These are phyloP conservation scores for Latrodectus elegans DNA, from an alignment of 2,888 invertebrate genomes.

Conservation along the genomic window DNA sequence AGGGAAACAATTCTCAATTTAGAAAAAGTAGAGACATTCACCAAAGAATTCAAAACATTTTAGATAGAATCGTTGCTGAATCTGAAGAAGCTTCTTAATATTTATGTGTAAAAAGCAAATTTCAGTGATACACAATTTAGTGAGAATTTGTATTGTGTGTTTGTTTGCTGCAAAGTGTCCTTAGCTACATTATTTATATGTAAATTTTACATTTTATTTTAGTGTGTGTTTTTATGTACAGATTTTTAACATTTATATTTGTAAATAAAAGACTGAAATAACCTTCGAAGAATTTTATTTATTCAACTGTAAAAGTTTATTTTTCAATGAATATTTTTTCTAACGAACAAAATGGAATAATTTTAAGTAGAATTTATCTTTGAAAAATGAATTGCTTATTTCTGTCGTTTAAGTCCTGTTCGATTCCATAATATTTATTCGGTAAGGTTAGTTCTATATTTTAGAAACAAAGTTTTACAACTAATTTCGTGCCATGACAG, in stretches of 20 bases:
- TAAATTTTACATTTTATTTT: conserved; percentile 30
- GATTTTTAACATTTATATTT: conserved; percentile 42
- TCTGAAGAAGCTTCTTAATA: conserved; percentile 60
- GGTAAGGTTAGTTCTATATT: too few species aligned
- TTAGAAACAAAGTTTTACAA: too few species aligned
- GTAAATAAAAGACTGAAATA: conserved; percentile 36
- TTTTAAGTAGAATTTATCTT: too few species aligned
- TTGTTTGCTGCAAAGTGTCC: conserved; percentile 43
- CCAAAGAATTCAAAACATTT: conserved; percentile 59
- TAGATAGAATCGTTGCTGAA: conserved; percentile 61
- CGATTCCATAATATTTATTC: too few species aligned
- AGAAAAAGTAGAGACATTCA: conserved; percentile 60
- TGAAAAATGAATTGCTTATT: too few species aligned
- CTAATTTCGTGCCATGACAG: too few species aligned
- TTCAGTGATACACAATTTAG: conserved; percentile 52
- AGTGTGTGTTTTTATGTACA: conserved; percentile 38
- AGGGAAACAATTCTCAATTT: conserved; percentile 10
- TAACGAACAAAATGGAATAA: too few species aligned
- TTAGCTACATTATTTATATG: conserved; percentile 55
- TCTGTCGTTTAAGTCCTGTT: too few species aligned
- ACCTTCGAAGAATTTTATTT: too few species aligned
- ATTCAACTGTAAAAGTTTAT: too few species aligned
- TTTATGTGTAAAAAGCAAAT: conserved; percentile 19
- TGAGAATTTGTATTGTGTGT: conserved; percentile 54
- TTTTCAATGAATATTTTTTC: too few species aligned